Evolutionary conservation across 1,140 invertebrate genomes (phyloP).

Genomic region (Popillia japonica): DNA sequence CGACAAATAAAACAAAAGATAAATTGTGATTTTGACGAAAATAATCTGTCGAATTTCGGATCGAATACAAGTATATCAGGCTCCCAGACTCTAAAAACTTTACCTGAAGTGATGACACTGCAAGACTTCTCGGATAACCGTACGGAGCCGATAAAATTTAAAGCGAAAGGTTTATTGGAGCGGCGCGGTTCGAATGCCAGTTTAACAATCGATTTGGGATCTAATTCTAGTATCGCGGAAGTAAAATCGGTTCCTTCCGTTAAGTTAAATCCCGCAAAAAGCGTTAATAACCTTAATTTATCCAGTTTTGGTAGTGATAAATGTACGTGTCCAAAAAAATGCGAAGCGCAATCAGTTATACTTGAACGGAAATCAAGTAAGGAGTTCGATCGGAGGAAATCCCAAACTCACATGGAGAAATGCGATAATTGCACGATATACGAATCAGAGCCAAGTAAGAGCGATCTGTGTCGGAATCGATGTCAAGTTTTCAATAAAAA

Average conservation of each 20-base stretch:
- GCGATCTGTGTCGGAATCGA: slow-evolving; percentile 47
- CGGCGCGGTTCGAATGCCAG: slow-evolving; percentile 86
- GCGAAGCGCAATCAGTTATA: slow-evolving; percentile 17
- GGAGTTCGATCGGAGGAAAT: slow-evolving; percentile 51
- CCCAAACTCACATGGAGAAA: slow-evolving; percentile 49
- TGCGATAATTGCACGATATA: slow-evolving; percentile 58
- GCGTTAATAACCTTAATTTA: slow-evolving; percentile 57
- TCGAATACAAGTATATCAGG: slow-evolving; percentile 60
- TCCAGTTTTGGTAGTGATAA: slow-evolving; percentile 48
- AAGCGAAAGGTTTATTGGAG: slow-evolving; percentile 74
- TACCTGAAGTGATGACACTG: slow-evolving; percentile 71
- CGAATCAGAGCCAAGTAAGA: slow-evolving; percentile 55
- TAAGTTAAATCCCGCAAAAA: slow-evolving; percentile 56
- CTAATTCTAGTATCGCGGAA: slow-evolving; percentile 52
- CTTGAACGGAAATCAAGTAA: neutral
- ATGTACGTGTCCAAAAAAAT: slow-evolving; percentile 33
- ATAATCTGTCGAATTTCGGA: slow-evolving; percentile 58
- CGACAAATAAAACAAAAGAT: slow-evolving; percentile 54
- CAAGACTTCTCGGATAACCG: slow-evolving; percentile 67
- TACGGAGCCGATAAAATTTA: slow-evolving; percentile 63
- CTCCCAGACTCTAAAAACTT: slow-evolving; percentile 66
- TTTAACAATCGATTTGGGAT: slow-evolving; percentile 69
- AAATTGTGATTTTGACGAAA: slow-evolving; percentile 52
- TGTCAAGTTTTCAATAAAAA: slow-evolving; percentile 50
- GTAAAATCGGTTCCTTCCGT: slow-evolving; percentile 46